Conservation (phyloP, 2,888 invertebrate genomes). For the Embidobia sp. region DNA sequence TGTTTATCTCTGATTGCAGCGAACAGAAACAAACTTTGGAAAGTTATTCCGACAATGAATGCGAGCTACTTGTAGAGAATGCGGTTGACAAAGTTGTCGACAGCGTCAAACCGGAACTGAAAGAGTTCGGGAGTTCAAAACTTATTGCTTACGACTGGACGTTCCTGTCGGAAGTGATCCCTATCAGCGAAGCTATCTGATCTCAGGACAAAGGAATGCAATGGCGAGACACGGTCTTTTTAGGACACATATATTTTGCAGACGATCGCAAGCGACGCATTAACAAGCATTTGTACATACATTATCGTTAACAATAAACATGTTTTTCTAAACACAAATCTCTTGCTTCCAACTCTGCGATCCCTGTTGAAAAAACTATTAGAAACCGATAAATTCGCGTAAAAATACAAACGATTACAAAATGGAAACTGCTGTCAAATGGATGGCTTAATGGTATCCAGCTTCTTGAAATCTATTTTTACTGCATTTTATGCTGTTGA, state of each 20-base stretch:
- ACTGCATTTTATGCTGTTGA: too few species aligned
- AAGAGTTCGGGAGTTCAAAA: conserved; percentile 66
- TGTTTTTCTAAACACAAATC: not conserved
- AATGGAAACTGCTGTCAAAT: too few species aligned
- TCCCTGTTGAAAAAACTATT: too few species aligned
- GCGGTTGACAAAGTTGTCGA: conserved; percentile 13
- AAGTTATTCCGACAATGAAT: conserved; percentile 48
- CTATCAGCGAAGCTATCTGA: conserved; percentile 66
- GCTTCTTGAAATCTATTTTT: too few species aligned
- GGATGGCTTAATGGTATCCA: too few species aligned
- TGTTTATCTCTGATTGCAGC: conserved; percentile 31
- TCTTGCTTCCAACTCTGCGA: too few species aligned
- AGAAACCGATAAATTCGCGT: too few species aligned
- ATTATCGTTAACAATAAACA: not conserved
- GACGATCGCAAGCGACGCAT: too few species aligned
- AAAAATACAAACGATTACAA: too few species aligned
- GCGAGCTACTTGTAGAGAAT: conserved; percentile 16
- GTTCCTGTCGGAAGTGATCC: conserved; percentile 73
- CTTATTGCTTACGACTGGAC: conserved; percentile 73
- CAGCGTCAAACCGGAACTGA: conserved; percentile 41
- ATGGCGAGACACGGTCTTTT: too few species aligned
- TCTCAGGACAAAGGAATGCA: not conserved
- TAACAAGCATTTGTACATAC: too few species aligned
- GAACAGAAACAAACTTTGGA: conserved; percentile 25
- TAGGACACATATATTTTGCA: too few species aligned